Evolutionary conservation across 2,888 invertebrate species (phyloP), one percentile per base, ranked within the genome.

Genomic region (Crossocerus cetratus): DNA sequence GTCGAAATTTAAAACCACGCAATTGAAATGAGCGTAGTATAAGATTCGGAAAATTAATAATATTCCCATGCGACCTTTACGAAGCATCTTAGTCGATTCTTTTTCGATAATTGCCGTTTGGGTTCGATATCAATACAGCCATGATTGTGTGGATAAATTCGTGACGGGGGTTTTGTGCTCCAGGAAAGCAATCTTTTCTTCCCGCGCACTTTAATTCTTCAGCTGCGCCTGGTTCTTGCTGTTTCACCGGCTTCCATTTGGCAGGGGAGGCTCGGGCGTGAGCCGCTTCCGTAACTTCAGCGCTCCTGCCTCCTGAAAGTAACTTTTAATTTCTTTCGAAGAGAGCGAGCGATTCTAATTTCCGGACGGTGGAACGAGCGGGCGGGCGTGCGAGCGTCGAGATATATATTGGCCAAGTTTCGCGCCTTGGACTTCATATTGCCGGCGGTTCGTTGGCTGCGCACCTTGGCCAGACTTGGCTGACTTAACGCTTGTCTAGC

Each of bases 241-340:
- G 62, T 53, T 69, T 69, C 60, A 65, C 57, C 57, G 44, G 45
- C 65, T 45, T 68, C 58, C 75, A 64, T 65, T 66, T 69, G 56
- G 56, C 42, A 2, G 21, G 60, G 14, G 57, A 18, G 61, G 14
- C 56, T 45, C 44, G 43, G 49, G 63, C 64, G 53, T 72, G 72
- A 77, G 77, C 69, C 58, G 58, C 67, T 69, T 59, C 32, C 77
- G 65, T 73, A 73, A 77, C 69, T 77, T 73, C 64, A 11, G 32
- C 32, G 32, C 8, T 77, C 69, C 65, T 62, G 67, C 67, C 54
- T 43, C 56, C 44, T 59, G 62, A 65, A 44, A 68, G 73, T 72
- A 81, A 78, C 81, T 82, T 82, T 81, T 77, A 83, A 82, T 82
- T 82, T 83, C 72, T 71, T 74, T 66, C 67, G 73, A 69, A 79